Evolutionary conservation across 1,140 invertebrate species (phyloP), one percentile per base, ranked within the genome.

Genomic region (Drosophila parvula): DNA sequence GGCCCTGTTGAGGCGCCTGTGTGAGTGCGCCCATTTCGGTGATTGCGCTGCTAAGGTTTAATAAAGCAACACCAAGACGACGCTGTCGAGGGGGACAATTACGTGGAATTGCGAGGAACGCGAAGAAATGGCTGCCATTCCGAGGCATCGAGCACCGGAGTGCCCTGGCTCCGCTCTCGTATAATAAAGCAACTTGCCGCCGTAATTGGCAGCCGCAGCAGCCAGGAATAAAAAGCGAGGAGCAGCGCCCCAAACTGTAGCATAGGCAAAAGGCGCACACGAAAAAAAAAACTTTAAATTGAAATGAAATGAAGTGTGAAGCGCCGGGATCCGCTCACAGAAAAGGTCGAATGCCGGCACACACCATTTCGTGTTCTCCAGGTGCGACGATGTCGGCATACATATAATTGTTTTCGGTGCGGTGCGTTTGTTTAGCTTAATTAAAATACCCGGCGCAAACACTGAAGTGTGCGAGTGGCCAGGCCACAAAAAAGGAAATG

Each of bases 111-210:
- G 68, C 50, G 58, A 22, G 18, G 34, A 22, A 38, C 51, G 34
- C 34, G 61, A 44, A 62, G 78, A 62, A 89, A 86, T 73, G 71
- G 58, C 77, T 64, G 80, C 73, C 71, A 83, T 86, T 89, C 45
- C 30, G 40, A 32, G 51, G 56, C 67, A 61, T 61, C 45, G 40
- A 45, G 50, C 22, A 43, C 44, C 30, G 44, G 69, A 18, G 34
- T 18, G 48, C 36, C 14, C 12, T 47, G 38, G 5, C 36, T 14
- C 18, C 40, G 14, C 36, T n/a, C 22, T 43, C 34, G 74, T 38
- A 84, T 74, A 88, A 88, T 88, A 89, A 89, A 89, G 80, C 84
- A 84, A 88, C 84, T 88, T 89, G 65, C 68, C 43, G 77, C 59
- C 74, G 60, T 89, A 89, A 88, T 88, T 88, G 83, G 84, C 80